Conservation (phyloP, 1,140 invertebrate species). For the Procambarus clarkii region DNA sequence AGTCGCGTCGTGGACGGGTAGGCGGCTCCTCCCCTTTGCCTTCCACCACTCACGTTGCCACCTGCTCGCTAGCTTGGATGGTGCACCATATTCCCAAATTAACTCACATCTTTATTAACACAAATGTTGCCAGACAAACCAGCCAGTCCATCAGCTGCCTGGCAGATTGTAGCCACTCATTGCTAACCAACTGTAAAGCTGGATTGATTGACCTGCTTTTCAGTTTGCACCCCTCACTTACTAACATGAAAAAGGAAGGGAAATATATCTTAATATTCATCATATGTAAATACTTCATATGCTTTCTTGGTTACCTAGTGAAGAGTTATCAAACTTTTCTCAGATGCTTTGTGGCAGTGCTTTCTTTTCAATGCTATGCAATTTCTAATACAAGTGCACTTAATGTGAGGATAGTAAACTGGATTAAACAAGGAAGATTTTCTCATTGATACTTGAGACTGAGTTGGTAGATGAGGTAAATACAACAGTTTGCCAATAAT, state of each 20-base stretch:
- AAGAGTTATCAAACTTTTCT: slow-evolving; percentile 17
- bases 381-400: background rate
- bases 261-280: slow-evolving; percentile 26
- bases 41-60: slow-evolving; percentile 70
- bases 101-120: slow-evolving; percentile 57
- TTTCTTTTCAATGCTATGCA: slow-evolving; percentile 29
- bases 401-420: background rate
- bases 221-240: slow-evolving; percentile 44
- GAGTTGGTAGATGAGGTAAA: background rate
- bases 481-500: slow-evolving; percentile 57
- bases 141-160: slow-evolving; percentile 59
- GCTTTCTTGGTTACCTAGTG: slow-evolving; percentile 19
- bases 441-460: background rate
- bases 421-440: background rate
- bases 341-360: slow-evolving; percentile 13
- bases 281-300: slow-evolving; percentile 7
- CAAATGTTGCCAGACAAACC: slow-evolving; percentile 63
- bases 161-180: slow-evolving; percentile 41
- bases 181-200: slow-evolving; percentile 48
- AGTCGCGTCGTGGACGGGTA: slow-evolving; percentile 70
- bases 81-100: slow-evolving; percentile 65
- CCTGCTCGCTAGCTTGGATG: slow-evolving; percentile 68
- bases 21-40: slow-evolving; percentile 61
- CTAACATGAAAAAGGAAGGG: slow-evolving; percentile 53
- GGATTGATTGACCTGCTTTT: slow-evolving; percentile 51